Percentiles rank a stretch among this genome's conserved stretches.
Evolutionary conservation across 2,797 vertebrate genomes (phyloP).

Genomic region (Poeciliopsis turneri): DNA sequence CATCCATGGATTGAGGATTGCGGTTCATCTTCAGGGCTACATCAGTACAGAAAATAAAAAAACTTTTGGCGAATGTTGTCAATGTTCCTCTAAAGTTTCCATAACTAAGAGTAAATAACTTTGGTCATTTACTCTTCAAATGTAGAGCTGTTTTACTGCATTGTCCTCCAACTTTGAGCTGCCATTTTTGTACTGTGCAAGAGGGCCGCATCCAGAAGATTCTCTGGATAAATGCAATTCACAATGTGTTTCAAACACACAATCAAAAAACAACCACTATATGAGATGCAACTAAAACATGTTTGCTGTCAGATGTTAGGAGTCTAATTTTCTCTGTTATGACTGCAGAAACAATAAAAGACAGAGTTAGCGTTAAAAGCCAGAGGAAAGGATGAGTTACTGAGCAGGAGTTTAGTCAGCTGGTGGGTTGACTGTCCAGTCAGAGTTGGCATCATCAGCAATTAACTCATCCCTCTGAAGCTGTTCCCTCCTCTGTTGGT

Average conservation of each 20-base stretch:
- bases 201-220: too few species aligned
- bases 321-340: neutral
- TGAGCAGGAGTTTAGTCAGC: conserved; percentile 25
- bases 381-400: neutral
- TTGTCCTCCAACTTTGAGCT: too few species aligned
- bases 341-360: neutral
- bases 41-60: conserved; percentile 35
- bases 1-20: conserved; percentile 22
- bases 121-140: conserved; percentile 6
- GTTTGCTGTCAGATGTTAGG: neutral
- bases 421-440: conserved; percentile 29
- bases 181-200: too few species aligned
- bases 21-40: conserved; percentile 1
- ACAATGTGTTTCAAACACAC: neutral
- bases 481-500: neutral
- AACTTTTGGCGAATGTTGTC: conserved; percentile 15
- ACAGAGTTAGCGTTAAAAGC: neutral
- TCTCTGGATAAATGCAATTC: neutral
- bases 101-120: neutral
- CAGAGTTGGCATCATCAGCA: conserved; percentile 24
- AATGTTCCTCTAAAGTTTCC: conserved; percentile 16
- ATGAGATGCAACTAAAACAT: neutral
- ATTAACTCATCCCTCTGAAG: conserved; percentile 5
- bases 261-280: neutral
- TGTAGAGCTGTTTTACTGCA: neutral